Evolutionary conservation across 23 tunicate species (phyloP), one percentile per base, ranked within the genome.

Genomic region (Diplosoma virens): DNA sequence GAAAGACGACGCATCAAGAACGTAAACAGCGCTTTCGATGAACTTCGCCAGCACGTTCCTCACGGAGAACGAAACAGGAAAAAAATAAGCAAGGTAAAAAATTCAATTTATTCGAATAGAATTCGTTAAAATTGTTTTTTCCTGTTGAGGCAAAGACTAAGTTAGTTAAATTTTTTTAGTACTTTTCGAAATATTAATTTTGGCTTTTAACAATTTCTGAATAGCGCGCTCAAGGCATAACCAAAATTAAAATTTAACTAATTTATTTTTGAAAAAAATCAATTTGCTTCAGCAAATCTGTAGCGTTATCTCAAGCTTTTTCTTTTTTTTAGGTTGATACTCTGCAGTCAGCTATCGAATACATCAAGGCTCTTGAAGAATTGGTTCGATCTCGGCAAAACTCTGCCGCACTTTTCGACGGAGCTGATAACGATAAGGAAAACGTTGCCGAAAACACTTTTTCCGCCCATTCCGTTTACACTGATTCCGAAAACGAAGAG

Each of bases 11-110:
- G 97, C 54, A 91, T 91, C 41, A 75, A 81, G 26, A 85, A 81
- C 66, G 97, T 91, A 45, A 91, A 91, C 82, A 56, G 56, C 41
- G 97, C 97, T 21, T 91, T 91, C 72, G 97, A 91, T 45, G 87
- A 91, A 30, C 72, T 91, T 3, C 82, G 97, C 21, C 81, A 91
- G 56, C 97, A 85, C 55, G 97, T 91, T 27, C 97, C 97, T 2
- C 35, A 71, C 58, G 97, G 92, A 3, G 86, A 84, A 20, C 64
- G 72, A 33, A 80, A 75, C 82, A 65, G 80, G 37, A 84, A 84
- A 37, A 87, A 87, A 55, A 87, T 87, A 22, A 87, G 93, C 81
- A 87, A 87, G 76, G 93, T 80, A 69, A 76, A n/a, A n/a, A n/a
- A n/a, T n/a, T n/a, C n/a, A n/a, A n/a, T n/a, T n/a, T n/a, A n/a